Evolutionary conservation across 2,888 invertebrate genomes (phyloP).

Genomic region (Silvanus unidentatus): DNA sequence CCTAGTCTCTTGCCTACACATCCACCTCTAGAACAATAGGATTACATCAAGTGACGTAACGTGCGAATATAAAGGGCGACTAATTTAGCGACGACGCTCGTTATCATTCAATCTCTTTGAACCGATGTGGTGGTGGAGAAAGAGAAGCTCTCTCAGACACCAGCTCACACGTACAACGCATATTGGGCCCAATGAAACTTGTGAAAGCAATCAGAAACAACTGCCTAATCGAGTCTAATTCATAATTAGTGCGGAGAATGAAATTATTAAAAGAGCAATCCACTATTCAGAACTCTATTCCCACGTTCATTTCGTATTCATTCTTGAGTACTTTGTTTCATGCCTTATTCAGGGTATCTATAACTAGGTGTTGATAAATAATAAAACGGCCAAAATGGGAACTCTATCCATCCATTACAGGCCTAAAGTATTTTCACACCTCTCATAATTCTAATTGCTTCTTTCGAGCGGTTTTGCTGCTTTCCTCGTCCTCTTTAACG

Average conservation of each 20-base stretch:
- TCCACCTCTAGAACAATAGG: conserved; percentile 32
- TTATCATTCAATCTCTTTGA: conserved; percentile 41
- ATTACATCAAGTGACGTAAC: conserved; percentile 36
- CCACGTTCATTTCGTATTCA: conserved; percentile 43
- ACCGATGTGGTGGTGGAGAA: conserved; percentile 17
- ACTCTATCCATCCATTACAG: conserved; percentile 30
- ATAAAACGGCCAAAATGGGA: conserved; percentile 35
- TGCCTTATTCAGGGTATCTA: conserved; percentile 43
- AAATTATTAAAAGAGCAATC: conserved; percentile 33
- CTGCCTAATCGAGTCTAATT: conserved; percentile 29
- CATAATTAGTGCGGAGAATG: conserved; percentile 27
- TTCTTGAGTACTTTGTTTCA: conserved; percentile 43
- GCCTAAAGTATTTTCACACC: conserved; percentile 7
- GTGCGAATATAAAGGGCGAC: conserved; percentile 39
- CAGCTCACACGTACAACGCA: neutral
- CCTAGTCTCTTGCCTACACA: conserved; percentile 2
- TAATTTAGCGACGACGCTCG: conserved; percentile 38
- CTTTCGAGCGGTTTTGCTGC: conserved; percentile 12
- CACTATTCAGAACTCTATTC: conserved; percentile 25
- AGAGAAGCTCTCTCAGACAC: conserved; percentile 1
- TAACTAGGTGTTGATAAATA: conserved; percentile 44
- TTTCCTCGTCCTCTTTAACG: too few species aligned
- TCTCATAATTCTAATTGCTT: conserved; percentile 30
- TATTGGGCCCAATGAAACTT: conserved; percentile 21
- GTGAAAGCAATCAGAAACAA: conserved; percentile 33